These are phyloP conservation scores for Eunapius fragilis DNA, from an alignment of 37 sponge, comb jelly and placozoan genomes.

Conservation along the genomic window DNA sequence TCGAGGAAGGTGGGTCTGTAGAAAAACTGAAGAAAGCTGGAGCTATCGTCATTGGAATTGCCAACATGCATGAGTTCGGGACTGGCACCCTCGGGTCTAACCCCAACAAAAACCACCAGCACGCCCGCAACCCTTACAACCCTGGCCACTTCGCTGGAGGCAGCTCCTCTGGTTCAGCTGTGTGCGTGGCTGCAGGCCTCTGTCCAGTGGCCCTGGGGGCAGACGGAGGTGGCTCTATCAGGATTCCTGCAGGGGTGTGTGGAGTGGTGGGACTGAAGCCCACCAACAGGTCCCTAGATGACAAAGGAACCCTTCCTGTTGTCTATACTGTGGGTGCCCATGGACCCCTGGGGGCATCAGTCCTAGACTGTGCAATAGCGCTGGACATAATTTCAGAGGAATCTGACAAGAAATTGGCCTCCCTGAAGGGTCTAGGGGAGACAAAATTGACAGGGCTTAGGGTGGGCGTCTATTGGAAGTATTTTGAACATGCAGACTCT, in stretches of 20 bases:
- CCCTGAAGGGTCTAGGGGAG: constrained; percentile 48
- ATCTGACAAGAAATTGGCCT: background rate
- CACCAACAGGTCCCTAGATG: constrained; percentile 64
- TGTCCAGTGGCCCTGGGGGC: constrained; percentile 84
- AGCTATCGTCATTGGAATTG: constrained; percentile 86
- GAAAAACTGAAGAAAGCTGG: constrained; percentile 75
- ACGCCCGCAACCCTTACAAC: constrained; percentile 92
- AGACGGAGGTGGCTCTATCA: constrained; percentile 95
- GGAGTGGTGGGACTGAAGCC: constrained; percentile 91
- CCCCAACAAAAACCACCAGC: constrained; percentile 72
- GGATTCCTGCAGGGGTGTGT: constrained; percentile 87
- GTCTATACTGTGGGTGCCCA: constrained; percentile 41
- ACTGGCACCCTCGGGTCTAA: constrained; percentile 87
- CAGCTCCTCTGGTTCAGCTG: constrained; percentile 88
- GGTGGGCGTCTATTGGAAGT: constrained; percentile 65
- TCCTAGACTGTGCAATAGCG: constrained; percentile 66
- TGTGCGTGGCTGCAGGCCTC: constrained; percentile 86
- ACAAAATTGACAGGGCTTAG: constrained; percentile 43
- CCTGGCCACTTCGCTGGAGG: constrained; percentile 81
- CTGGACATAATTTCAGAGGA: constrained; percentile 32
- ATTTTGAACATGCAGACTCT: constrained; percentile 55
- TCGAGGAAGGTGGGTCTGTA: constrained; percentile 46
- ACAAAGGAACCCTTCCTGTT: constrained; percentile 10
- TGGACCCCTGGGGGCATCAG: constrained; percentile 69
- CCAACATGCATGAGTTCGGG: constrained; percentile 95